Base-by-base conservation (phyloP, 2,113 vertebrate genomes). In the Notechis scutatus region DNA sequence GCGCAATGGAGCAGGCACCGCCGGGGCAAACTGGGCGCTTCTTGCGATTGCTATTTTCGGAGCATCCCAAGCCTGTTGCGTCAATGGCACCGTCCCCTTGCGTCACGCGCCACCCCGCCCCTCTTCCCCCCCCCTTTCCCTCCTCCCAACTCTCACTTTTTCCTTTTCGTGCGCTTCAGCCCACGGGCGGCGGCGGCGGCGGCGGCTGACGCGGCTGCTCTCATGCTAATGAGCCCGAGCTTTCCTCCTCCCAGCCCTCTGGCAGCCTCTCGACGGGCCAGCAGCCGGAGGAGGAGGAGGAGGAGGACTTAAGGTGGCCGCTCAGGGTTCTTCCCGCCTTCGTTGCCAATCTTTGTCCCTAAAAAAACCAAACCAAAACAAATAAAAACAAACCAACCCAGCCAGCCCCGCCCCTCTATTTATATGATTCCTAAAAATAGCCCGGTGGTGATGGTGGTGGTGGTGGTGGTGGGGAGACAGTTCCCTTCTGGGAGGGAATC, bases 1-100 rank as follows among this genome's bases (percentile, higher is more conserved):
- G 54, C 34, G 86, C 91, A n/a, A 88, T 20, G 18, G 69, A 69
- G 54, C 55, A 21, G 85, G 85, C 81, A 14, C 90, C 56, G 18
- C 29, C 50, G 90, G 91, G 94, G 87, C 91, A 92, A 94, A 94
- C 93, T 91, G 91, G 93, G 96, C 92, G 91, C 92, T 57, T 47
- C 3, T 54, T 91, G 92, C 95, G 85, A 90, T 59, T 9, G 94
- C 97, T 98, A 98, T 98, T 98, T 97, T 96, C 97, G 97, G 97
- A 97, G 93, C 94, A 93, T 94, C 97, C 96, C 61, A 94, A 7
- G 52, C 96, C 85, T 93, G 96, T 97, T 98, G 98, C 98, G 98
- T 99, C 98, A 99, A 98, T 97, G 97, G 96, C 96, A 94, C 97
- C 96, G 96, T 96, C 97, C 97, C 47, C 98, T 97, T 98, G 98